These are phyloP conservation scores for Sander lucioperca DNA, from an alignment of 2,113 vertebrate genomes.

Conservation along the genomic window DNA sequence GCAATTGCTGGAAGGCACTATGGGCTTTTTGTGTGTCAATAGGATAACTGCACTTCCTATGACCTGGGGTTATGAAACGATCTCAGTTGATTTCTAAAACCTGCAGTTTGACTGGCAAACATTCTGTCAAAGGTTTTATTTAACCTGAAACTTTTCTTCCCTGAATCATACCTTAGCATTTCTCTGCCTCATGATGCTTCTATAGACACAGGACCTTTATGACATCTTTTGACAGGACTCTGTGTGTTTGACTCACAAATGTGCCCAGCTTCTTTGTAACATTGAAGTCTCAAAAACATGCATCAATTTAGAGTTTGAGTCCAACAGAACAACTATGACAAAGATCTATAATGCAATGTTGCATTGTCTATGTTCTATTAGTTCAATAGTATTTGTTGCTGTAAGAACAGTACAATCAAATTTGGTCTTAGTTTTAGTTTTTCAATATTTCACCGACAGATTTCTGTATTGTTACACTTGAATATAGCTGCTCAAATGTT, in stretches of 20 bases:
- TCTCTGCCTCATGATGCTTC: not conserved
- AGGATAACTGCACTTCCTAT: not conserved
- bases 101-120: not conserved
- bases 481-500: not conserved
- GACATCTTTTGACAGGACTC: not conserved
- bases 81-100: slow-evolving; percentile 15
- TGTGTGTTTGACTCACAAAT: not conserved
- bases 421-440: not conserved
- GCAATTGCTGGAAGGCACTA: not conserved
- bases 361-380: not conserved
- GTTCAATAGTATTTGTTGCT: not conserved
- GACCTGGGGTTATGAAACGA: slow-evolving; percentile 7
- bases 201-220: not conserved
- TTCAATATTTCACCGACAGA: not conserved
- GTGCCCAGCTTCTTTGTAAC: not conserved
- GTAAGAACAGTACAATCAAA: not conserved
- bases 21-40: not conserved
- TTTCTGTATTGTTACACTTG: not conserved
- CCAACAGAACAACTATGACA: not conserved
- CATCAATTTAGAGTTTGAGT: not conserved
- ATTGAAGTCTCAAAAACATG: not conserved
- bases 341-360: not conserved
- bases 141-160: not conserved
- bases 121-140: not conserved
- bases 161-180: not conserved